Percentiles rank a stretch among this genome's conserved stretches.
phyloP scores from a whole-genome alignment of 30 jellyfish, hydroid and myxozoan species.

The Turritopsis dohrnii region DNA sequence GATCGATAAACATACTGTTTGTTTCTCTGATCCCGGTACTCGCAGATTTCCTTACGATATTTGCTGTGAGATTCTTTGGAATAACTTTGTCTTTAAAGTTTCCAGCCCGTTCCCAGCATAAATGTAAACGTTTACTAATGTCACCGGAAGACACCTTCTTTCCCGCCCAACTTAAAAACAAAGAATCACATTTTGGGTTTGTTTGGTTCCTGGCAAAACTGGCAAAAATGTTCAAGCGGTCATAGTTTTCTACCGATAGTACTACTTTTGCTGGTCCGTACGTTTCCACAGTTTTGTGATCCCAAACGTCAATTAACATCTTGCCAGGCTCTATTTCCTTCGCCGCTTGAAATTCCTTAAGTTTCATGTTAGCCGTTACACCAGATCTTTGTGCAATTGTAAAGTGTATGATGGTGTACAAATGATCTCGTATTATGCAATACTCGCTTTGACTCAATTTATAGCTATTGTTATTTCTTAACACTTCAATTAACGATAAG shows the following conservation, averaged over 20 bases:
- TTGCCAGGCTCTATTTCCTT: background rate
- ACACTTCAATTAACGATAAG: background rate
- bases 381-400: background rate
- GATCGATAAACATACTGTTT: background rate
- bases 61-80: background rate
- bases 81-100: background rate
- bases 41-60: constrained; percentile 2
- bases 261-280: constrained; percentile 12
- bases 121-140: background rate
- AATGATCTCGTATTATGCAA: background rate
- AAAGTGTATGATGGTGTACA: background rate
- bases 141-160: background rate
- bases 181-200: background rate
- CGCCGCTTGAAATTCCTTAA: background rate
- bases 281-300: constrained; percentile 17
- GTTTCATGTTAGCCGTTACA: background rate
- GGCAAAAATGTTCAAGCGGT: background rate
- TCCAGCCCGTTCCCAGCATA: constrained; percentile 2
- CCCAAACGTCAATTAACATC: constrained; percentile 15
- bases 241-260: background rate
- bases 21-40: background rate
- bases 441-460: background rate
- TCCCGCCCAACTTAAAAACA: constrained; percentile 23
- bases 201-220: background rate
- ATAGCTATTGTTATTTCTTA: background rate